Percentiles rank a stretch among this genome's conserved stretches.
phyloP scores from a whole-genome alignment of 2,888 invertebrate species.

The Xestobium rufovillosum region DNA sequence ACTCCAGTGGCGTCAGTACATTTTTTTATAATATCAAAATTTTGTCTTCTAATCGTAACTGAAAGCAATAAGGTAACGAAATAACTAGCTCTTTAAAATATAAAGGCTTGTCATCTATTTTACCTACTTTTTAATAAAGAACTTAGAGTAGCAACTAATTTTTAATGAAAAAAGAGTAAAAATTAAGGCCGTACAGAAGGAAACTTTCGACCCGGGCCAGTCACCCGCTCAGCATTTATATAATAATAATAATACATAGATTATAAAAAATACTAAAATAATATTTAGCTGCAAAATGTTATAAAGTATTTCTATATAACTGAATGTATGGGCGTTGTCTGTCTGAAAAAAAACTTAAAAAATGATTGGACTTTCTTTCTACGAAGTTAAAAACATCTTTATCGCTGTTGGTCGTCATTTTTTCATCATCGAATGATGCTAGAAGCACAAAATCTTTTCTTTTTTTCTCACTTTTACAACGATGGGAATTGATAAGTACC shows the following conservation, averaged over 20 bases:
- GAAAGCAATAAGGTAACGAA: slow-evolving; percentile 45
- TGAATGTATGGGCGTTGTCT: slow-evolving; percentile 37
- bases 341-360: too few relatives aligned
- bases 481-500: too few relatives aligned
- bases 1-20: too few relatives aligned
- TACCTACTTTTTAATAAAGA: slow-evolving; percentile 37
- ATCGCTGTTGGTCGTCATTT: slow-evolving; percentile 37
- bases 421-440: slow-evolving; percentile 32
- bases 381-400: slow-evolving; percentile 36
- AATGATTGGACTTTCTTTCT: slow-evolving; percentile 37
- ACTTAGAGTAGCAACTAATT: slow-evolving; percentile 30
- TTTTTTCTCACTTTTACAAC: too few relatives aligned
- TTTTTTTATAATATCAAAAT: slow-evolving; percentile 38
- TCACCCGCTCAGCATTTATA: slow-evolving; percentile 45
- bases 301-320: slow-evolving; percentile 42
- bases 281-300: slow-evolving; percentile 42
- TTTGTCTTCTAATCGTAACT: slow-evolving; percentile 45
- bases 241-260: slow-evolving; percentile 29
- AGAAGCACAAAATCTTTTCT: slow-evolving; percentile 25
- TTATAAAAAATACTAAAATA: slow-evolving; percentile 29
- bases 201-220: slow-evolving; percentile 42
- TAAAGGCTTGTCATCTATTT: too few relatives aligned
- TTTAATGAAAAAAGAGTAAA: slow-evolving; percentile 17
- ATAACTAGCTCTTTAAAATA: slow-evolving; percentile 38
- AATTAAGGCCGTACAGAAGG: slow-evolving; percentile 33